Percentiles rank a stretch among this genome's conserved stretches.
Conservation (phyloP, 1,140 invertebrate species). For the Scylla paramamosain region DNA sequence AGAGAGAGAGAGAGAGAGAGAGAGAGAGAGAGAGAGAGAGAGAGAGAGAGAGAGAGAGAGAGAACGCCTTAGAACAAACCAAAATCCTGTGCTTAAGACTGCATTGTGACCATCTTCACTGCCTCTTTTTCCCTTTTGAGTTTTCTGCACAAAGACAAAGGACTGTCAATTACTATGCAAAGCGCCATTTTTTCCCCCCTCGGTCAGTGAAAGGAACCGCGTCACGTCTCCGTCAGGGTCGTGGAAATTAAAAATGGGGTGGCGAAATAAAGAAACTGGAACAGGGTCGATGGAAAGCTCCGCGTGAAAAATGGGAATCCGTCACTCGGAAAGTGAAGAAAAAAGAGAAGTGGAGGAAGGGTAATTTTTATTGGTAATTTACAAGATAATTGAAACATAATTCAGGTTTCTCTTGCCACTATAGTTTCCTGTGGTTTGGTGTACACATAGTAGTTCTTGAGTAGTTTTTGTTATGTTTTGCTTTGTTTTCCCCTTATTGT, state of each 20-base stretch:
- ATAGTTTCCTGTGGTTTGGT: neutral
- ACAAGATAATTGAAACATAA: neutral
- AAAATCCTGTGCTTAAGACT: too few relatives aligned
- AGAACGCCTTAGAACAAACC: too few relatives aligned
- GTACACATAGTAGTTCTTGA: neutral
- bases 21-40: neutral
- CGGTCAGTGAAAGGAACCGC: neutral
- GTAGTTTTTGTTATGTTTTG: neutral
- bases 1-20: neutral
- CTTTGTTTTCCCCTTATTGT: too few relatives aligned
- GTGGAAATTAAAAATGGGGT: neutral
- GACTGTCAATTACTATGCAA: slow-evolving; percentile 2
- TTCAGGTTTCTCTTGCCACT: neutral
- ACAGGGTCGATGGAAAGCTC: neutral
- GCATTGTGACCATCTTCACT: neutral
- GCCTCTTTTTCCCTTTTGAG: neutral
- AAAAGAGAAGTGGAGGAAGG: neutral
- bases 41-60: too few relatives aligned
- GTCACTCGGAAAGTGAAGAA: neutral
- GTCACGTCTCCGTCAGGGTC: neutral
- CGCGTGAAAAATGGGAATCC: neutral
- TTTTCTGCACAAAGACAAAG: neutral
- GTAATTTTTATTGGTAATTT: neutral
- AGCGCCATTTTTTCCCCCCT: neutral
- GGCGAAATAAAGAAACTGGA: slow-evolving; percentile 14